Percentiles rank a stretch among this genome's conserved stretches.
phyloP scores from a whole-genome alignment of 1,140 invertebrate genomes.

The Anoplophora glabripennis region DNA sequence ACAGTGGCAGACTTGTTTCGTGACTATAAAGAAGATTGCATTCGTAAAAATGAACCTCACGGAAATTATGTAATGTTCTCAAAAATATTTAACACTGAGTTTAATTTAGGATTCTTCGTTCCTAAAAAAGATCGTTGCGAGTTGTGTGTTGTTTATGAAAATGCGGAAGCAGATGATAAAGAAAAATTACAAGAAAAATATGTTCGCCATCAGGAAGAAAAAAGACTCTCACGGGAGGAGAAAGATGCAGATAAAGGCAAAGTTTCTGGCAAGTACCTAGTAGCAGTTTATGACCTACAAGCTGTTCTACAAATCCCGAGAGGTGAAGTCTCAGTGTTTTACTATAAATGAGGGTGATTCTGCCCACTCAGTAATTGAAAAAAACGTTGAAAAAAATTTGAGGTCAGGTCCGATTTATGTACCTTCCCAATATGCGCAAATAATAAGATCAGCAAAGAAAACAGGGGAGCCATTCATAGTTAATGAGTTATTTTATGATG shows the following conservation, averaged over 20 bases:
- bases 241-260: constrained; percentile 45
- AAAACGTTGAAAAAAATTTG: background rate
- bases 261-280: constrained; percentile 28
- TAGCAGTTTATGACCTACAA: constrained; percentile 45
- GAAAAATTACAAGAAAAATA: constrained; percentile 30
- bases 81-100: constrained; percentile 38
- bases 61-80: too few species aligned
- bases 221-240: constrained; percentile 34
- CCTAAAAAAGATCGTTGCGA: constrained; percentile 50
- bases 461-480: too few species aligned
- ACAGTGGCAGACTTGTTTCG: too few species aligned
- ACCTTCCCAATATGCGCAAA: too few species aligned
- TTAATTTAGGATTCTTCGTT: constrained; percentile 44
- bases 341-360: constrained; percentile 28
- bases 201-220: constrained; percentile 37
- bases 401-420: background rate
- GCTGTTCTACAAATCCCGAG: constrained; percentile 43
- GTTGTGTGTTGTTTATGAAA: constrained; percentile 39
- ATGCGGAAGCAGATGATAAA: constrained; percentile 35
- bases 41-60: too few species aligned
- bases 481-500: too few species aligned
- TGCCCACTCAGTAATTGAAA: background rate
- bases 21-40: too few species aligned
- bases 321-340: constrained; percentile 44
- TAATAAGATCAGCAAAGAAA: too few species aligned